Evolutionary conservation across 2,888 invertebrate genomes (phyloP).

Genomic region (Ligdia adustata): DNA sequence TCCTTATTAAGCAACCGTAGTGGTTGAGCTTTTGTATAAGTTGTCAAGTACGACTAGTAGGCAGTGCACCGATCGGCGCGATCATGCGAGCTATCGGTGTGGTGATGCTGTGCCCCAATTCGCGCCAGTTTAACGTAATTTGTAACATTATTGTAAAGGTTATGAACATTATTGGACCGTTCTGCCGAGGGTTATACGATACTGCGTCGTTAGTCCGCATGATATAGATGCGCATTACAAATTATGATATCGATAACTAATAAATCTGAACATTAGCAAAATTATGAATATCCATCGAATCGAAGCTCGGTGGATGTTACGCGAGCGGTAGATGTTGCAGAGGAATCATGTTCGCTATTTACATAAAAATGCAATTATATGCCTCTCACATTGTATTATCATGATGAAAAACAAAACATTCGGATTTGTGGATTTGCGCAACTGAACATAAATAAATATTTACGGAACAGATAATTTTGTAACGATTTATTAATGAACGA

Average conservation of each 20-base stretch:
- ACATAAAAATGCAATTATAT: constrained; percentile 36
- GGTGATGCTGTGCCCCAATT: constrained; percentile 48
- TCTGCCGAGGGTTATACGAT: constrained; percentile 3
- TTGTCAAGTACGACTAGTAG: constrained; percentile 61
- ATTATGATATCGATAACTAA: constrained; percentile 14
- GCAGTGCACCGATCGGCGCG: constrained; percentile 44
- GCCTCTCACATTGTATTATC: constrained; percentile 34
- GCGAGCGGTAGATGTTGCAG: constrained; percentile 11
- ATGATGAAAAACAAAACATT: constrained; percentile 34
- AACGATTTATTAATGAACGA: constrained; percentile 42
- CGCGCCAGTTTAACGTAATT: constrained; percentile 30
- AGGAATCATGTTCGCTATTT: constrained; percentile 27
- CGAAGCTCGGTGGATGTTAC: constrained; percentile 15
- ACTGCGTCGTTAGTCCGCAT: constrained; percentile 2
- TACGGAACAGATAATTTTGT: constrained; percentile 39
- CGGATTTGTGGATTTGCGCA: constrained; percentile 36
- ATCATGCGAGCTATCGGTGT: constrained; percentile 47
- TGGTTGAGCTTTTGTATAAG: constrained; percentile 50
- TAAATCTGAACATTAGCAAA: constrained; percentile 18
- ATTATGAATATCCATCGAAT: constrained; percentile 16
- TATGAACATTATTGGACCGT: constrained; percentile 18
- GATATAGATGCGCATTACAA: constrained; percentile 16
- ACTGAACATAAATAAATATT: constrained; percentile 40
- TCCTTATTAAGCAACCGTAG: constrained; percentile 47
- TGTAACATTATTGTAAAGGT: constrained; percentile 29